Conservation (phyloP, 2,797 vertebrate species). For the Clarias fuscus region DNA sequence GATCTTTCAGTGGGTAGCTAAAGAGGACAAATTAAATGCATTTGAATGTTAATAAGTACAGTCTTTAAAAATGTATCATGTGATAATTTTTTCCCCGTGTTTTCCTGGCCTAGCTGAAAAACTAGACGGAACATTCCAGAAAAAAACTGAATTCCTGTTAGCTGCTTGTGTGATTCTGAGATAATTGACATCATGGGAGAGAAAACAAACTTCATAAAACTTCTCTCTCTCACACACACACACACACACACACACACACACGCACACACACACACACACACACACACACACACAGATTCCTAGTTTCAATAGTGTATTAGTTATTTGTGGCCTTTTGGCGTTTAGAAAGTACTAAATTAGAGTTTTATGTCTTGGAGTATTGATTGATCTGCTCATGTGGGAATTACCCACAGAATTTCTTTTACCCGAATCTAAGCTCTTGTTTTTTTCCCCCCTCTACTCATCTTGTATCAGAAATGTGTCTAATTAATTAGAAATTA, state of each 20-base stretch:
- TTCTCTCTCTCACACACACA: no score
- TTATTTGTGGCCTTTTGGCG: not conserved
- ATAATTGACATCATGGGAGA: not conserved
- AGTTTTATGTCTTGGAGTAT: conserved; percentile 60
- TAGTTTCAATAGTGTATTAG: not conserved
- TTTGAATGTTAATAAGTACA: not conserved
- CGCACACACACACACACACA: no score
- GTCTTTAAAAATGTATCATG: not conserved
- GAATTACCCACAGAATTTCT: conserved; percentile 36
- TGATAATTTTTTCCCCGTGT: no score
- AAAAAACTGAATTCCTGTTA: not conserved
- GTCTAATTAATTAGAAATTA: conserved; percentile 73
- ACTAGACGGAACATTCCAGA: not conserved
- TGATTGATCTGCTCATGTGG: conserved; percentile 51
- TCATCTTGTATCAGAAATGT: conserved; percentile 55
- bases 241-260: not conserved
- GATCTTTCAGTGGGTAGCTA: not conserved
- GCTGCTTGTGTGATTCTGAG: not conserved
- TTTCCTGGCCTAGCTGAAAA: not conserved
- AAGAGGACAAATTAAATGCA: not conserved
- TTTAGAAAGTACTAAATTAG: conserved; percentile 31
- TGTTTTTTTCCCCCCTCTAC: conserved; percentile 26
- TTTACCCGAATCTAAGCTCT: conserved; percentile 38
- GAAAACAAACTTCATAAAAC: not conserved
- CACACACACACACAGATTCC: not conserved